Base-by-base conservation (phyloP, 2,888 invertebrate genomes). In the Coenonympha arcania region DNA sequence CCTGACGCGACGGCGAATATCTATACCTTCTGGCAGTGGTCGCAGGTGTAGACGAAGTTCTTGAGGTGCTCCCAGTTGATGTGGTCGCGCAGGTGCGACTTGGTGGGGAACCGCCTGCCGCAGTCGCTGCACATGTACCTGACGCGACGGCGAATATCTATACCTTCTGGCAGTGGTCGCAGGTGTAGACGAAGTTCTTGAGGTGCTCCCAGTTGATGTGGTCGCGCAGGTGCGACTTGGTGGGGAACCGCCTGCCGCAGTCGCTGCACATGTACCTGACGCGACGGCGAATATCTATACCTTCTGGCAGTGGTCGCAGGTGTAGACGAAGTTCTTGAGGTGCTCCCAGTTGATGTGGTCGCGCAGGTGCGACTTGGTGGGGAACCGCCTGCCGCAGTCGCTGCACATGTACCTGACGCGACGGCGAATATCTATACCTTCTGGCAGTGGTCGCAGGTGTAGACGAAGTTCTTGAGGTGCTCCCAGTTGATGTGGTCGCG, bases 291-390 rank as follows among this genome's bases (percentile, higher is more conserved):
- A n/a, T n/a, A n/a, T n/a, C n/a, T n/a, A n/a, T n/a, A 82, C 83
- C 77, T 84, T 84, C 18, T 77, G 70, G 40, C 84, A 84, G 0
- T 63, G 55, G 0, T 51, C 16, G 39, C 84, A 84, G 0, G 62
- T 71, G 54, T 84, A 78, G 0, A 69, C 65, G 24, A 60, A 82
- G 34, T 75, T 76, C 57, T 82, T 79, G 0, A 80, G 58, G 48
- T 84, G 85, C 1, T 85, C 85, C 83, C 83, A 85, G 33, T 83
- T 66, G 0, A 79, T 65, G 59, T 84, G 84, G 51, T 84, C 84
- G 4, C 68, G 69, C 0, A 84, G 58, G 0, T 73, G 68, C 0
- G 73, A 75, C 34, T 79, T 81, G 40, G 74, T 79, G 0, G 76
- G 71, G 57, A 82, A 84, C 0, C 70, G 61, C 26, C 76, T 76